phyloP scores from a whole-genome alignment of 2,888 invertebrate species.

The Lordiphosa andalusiaca region DNA sequence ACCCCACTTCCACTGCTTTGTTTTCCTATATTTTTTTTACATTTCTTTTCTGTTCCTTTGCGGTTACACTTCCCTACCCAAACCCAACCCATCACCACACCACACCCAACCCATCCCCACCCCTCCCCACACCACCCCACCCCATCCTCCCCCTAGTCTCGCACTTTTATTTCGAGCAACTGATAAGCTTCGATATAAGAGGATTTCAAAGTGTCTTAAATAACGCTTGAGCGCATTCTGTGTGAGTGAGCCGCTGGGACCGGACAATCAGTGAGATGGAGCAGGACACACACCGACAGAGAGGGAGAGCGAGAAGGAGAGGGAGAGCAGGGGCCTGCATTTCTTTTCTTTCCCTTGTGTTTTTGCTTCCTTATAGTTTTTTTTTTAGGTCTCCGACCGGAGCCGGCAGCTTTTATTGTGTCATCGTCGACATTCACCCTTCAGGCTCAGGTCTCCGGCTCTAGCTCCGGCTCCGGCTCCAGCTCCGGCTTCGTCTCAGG shows the following conservation, averaged over 20 bases:
- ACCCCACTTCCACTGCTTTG: conserved; percentile 35
- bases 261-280: conserved; percentile 13
- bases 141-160: conserved; percentile 15
- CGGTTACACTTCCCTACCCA: too few relatives aligned
- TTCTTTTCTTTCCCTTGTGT: conserved; percentile 7
- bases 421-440: conserved; percentile 25
- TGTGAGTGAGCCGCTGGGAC: conserved; percentile 43
- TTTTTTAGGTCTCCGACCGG: conserved; percentile 19
- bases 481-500: not conserved
- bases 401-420: conserved; percentile 28
- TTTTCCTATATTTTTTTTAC: conserved; percentile 17
- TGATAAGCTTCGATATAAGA: conserved; percentile 58
- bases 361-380: conserved; percentile 21
- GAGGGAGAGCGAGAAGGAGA: not conserved
- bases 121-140: conserved; percentile 7
- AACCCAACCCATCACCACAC: not conserved
- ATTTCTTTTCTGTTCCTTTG: not conserved
- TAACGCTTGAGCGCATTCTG: conserved; percentile 56
- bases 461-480: not conserved
- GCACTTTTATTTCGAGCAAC: conserved; percentile 45
- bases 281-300: too few relatives aligned
- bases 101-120: conserved; percentile 1
- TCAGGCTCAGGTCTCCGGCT: conserved; percentile 1
- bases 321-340: conserved; percentile 1
- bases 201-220: conserved; percentile 58